Evolutionary conservation across 2,797 vertebrate genomes (phyloP), one percentile per base, ranked within the genome.

Genomic region (Eulemur rubriventer): DNA sequence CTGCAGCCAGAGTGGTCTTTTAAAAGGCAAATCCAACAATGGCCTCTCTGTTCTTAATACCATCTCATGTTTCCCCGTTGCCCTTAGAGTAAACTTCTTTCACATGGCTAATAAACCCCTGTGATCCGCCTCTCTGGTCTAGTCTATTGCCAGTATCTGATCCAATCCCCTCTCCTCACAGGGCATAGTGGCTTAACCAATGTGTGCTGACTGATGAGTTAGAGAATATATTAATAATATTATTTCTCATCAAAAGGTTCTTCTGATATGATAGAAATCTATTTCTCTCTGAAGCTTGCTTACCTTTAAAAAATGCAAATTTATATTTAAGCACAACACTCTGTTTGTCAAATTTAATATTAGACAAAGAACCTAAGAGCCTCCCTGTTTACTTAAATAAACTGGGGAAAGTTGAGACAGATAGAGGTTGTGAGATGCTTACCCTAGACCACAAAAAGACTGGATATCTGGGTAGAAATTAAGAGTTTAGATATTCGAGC

Each of bases 391-490:
- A 75, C 35, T 48, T 84, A 76, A n/a, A 46, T 33, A 61, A 72
- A 24, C 50, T 70, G 48, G 48, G 30, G 48, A 43, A 82, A 79
- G 33, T 75, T 89, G 81, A 80, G 10, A 57, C 22, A 76, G 26
- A n/a, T 35, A 57, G 65, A 67, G 4, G 4, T 65, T 67, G 17
- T 28, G 28, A 90, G 6, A 41, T 59, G 52, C 48, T 88, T 90
- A 67, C 38, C 17, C 3, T 41, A 67, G 70, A 72, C 46, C 18
- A 69, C 79, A 57, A 59, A 75, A 52, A 59, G 76, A 75, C 48
- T 57, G 59, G 46, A 18, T 67, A 43, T 72, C 82, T 95, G 81
- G 26, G 69, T 89, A 18, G 28, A 97, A 96, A 90, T 90, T 33
- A 88, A 75, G 38, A 85, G 43, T 87, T 92, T 50, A 82, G 61